These are phyloP conservation scores for Drosophila borealis DNA, from an alignment of 2,888 invertebrate genomes.

Conservation along the genomic window DNA sequence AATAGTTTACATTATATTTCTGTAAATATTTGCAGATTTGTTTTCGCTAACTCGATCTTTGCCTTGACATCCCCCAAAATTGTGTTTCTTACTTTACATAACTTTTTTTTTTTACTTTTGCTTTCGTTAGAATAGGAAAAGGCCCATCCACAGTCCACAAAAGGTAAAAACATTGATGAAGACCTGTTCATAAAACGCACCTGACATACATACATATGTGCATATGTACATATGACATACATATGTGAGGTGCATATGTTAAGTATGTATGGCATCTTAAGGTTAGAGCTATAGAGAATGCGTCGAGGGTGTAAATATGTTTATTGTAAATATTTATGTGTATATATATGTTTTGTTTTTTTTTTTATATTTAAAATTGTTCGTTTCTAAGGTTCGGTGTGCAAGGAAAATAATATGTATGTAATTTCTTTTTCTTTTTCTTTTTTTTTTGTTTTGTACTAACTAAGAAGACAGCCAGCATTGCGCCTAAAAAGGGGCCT, in stretches of 20 bases:
- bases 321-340: constrained; percentile 35
- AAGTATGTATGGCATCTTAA: constrained; percentile 26
- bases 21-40: constrained; percentile 50
- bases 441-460: constrained; percentile 35
- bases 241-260: constrained; percentile 20
- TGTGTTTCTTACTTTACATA: constrained; percentile 4
- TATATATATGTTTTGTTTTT: constrained; percentile 10
- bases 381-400: constrained; percentile 42
- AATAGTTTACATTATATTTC: constrained; percentile 61
- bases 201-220: constrained; percentile 40
- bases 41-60: constrained; percentile 35
- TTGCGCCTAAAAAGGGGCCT: constrained; percentile 56
- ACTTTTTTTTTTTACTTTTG: constrained; percentile 10
- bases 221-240: constrained; percentile 40
- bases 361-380: constrained; percentile 35
- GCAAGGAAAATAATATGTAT: constrained; percentile 8
- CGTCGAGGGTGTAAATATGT: constrained; percentile 44
- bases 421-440: neutral
- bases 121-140: constrained; percentile 67
- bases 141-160: constrained; percentile 69
- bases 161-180: constrained; percentile 74
- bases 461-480: constrained; percentile 24
- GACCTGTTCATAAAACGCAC: constrained; percentile 73
- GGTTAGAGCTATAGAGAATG: constrained; percentile 14
- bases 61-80: constrained; percentile 41